Conservation (phyloP, 2,888 invertebrate genomes). For the Atherix ibis region DNA sequence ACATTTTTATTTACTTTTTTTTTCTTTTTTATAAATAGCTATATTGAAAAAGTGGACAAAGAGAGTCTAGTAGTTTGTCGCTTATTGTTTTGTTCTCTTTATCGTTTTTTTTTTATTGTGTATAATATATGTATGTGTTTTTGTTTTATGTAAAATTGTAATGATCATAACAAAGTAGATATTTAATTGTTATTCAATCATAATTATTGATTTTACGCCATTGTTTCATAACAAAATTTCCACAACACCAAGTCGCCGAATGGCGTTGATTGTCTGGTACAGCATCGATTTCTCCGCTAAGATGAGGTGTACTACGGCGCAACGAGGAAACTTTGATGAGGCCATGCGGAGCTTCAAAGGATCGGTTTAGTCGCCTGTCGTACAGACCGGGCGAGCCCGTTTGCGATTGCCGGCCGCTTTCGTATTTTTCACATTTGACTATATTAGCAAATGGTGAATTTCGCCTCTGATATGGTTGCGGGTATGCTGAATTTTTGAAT, state of each 20-base stretch:
- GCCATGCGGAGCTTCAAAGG: slow-evolving; percentile 26
- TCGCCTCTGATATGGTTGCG: slow-evolving; percentile 1
- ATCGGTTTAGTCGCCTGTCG: slow-evolving; percentile 30
- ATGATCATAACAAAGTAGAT: too few species aligned
- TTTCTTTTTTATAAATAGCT: too few species aligned
- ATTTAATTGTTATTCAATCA: slow-evolving; percentile 26
- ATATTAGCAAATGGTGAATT: slow-evolving; percentile 1
- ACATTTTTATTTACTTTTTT: too few species aligned
- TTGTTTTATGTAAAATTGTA: too few species aligned
- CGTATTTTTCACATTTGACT: slow-evolving; percentile 1
- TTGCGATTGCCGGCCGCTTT: neutral
- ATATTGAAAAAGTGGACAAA: too few species aligned
- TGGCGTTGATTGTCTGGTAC: slow-evolving; percentile 19
- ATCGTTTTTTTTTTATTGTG: too few species aligned
- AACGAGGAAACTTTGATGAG: slow-evolving; percentile 21
- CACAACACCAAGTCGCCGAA: slow-evolving; percentile 53
- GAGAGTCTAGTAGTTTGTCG: too few species aligned
- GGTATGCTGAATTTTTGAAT: slow-evolving; percentile 13
- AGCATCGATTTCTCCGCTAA: slow-evolving; percentile 18
- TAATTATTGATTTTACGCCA: slow-evolving; percentile 60
- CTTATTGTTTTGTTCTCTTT: too few species aligned
- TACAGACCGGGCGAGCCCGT: slow-evolving; percentile 20
- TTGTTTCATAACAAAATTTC: slow-evolving; percentile 58
- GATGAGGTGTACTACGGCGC: slow-evolving; percentile 29
- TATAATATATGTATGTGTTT: too few species aligned